Base-by-base conservation (phyloP, 2,797 vertebrate genomes). In the Squalus acanthias region DNA sequence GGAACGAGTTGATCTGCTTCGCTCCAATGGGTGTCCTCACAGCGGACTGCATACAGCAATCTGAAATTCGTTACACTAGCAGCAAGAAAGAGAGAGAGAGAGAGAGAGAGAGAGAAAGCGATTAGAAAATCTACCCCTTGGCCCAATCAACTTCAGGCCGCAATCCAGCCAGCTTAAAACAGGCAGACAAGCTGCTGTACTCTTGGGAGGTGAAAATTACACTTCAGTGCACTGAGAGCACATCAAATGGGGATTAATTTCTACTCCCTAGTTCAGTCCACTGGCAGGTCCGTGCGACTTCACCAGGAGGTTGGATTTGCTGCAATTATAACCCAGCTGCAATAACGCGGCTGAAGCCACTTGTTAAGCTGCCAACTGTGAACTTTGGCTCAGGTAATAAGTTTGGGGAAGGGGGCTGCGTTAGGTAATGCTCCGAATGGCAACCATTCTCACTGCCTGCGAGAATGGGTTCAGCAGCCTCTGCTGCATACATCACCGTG, bases 231-330 rank as follows among this genome's bases (percentile, higher is more conserved):
- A 92, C 29, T 39, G 89, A 92, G 60, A 67, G n/a, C 91, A 93
- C 91, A 93, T 93, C 91, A 93, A 22, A 69, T 93, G 91, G 63
- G 65, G 63, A 93, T 93, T 93, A 93, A 93, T 69, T 93, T 93
- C n/a, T 69, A 39, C n/a, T 93, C 91, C 63, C 65, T 26, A 13
- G n/a, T 93, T 39, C 63, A 69, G 65, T 39, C 65, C 91, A 67
- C n/a, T 93, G 65, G 65, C 63, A 93, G n/a, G 65, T 93, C 91
- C 39, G 3, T 39, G n/a, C 22, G 24, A 93, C 39, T 39, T 93
- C 91, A 39, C n/a, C 39, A 39, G 63, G 91, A 93, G 91, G 63
- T 93, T 7, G 91, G 63, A 93, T 46, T 93, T 93, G n/a, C 65
- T 93, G 22, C 91, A 67, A 67, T 93, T 69, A 67, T 39, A 93